phyloP scores from a whole-genome alignment of 2,888 invertebrate species.

The Disparrhopalites patrizii region DNA sequence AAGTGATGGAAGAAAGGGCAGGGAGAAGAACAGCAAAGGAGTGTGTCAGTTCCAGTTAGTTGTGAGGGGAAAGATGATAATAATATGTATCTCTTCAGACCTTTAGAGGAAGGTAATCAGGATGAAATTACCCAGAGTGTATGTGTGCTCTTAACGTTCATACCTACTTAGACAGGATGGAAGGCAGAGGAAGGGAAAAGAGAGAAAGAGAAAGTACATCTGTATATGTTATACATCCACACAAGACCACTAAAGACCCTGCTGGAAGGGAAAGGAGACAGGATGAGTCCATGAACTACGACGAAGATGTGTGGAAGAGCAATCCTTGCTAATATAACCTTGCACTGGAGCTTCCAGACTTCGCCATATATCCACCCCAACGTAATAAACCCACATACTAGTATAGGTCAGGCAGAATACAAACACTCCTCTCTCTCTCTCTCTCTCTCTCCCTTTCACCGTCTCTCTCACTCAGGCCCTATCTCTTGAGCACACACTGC shows the following conservation, averaged over 20 bases:
- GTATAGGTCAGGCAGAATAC: not conserved
- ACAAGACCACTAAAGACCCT: not conserved
- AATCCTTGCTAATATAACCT: conserved; percentile 6
- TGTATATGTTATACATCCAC: no score
- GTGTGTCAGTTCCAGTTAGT: not conserved
- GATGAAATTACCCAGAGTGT: conserved; percentile 11
- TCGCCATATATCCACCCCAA: not conserved
- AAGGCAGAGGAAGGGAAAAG: not conserved
- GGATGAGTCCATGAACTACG: not conserved
- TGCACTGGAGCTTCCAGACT: no score
- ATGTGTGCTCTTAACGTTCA: not conserved
- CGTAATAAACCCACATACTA: not conserved
- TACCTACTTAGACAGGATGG: not conserved
- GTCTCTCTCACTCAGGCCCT: not conserved
- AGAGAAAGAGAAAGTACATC: no score
- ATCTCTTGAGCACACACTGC: not conserved
- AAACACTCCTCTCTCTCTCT: not conserved
- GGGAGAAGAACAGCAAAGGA: not conserved
- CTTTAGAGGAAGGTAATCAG: not conserved
- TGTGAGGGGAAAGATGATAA: not conserved
- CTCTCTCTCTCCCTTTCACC: not conserved
- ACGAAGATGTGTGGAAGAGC: no score
- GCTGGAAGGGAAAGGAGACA: conserved; percentile 1
- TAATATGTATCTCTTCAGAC: not conserved
- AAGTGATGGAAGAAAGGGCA: not conserved